Conservation (phyloP, 2,888 invertebrate genomes). For the Holacanthella duospinosa region DNA sequence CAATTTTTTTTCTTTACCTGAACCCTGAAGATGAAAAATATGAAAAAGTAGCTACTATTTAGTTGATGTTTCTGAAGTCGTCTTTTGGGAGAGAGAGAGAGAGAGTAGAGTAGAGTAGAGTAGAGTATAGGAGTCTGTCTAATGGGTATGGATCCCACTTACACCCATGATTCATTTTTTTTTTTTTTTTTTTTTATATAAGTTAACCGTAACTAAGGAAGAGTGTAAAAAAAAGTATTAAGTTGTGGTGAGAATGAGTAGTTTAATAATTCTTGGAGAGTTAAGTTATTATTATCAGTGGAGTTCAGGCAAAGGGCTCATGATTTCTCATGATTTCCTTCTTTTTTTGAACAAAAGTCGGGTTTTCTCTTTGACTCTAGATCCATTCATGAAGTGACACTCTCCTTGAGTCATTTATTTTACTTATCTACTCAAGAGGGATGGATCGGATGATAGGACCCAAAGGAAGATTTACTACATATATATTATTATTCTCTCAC, state of each 20-base stretch:
- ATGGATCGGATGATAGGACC: background rate
- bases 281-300: background rate
- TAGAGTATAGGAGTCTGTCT: too few species aligned
- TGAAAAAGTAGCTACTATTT: too few species aligned
- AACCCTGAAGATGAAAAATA: too few species aligned
- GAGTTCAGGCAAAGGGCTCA: background rate
- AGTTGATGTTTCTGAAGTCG: too few species aligned
- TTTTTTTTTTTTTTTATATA: too few species aligned
- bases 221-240: background rate
- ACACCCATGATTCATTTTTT: too few species aligned
- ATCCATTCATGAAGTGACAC: constrained; percentile 2
- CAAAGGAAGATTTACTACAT: background rate
- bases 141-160: too few species aligned
- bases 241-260: background rate
- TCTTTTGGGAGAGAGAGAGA: too few species aligned
- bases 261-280: background rate
- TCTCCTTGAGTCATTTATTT: background rate
- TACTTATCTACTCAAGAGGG: background rate
- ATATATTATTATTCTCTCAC: background rate
- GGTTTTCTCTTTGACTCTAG: background rate
- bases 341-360: background rate
- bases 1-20: too few species aligned
- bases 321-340: background rate
- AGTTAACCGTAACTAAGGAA: too few species aligned
- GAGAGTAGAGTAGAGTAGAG: too few species aligned